These are phyloP conservation scores for Eulemur coronatus DNA, from an alignment of 2,797 vertebrate species.

Conservation along the genomic window DNA sequence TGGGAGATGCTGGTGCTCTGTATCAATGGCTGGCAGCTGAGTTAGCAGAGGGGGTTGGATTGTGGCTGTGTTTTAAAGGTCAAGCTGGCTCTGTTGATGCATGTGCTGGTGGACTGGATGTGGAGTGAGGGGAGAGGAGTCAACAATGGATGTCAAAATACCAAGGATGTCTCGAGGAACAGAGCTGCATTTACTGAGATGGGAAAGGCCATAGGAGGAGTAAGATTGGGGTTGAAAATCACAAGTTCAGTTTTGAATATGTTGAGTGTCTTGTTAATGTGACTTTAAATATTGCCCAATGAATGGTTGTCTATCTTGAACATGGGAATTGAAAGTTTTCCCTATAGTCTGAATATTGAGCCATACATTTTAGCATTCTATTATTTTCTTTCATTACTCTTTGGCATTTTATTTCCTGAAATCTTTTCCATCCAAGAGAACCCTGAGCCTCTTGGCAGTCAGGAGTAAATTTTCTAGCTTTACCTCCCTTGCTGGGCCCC, in stretches of 20 bases:
- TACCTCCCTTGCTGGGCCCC: not conserved
- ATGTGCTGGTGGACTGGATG: not conserved
- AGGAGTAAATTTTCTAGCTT: not conserved
- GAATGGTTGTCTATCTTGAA: not conserved
- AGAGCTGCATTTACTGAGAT: not conserved
- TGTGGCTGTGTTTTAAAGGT: not conserved
- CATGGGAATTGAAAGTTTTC: not conserved
- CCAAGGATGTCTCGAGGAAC: not conserved
- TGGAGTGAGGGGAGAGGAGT: not conserved
- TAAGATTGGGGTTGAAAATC: not conserved
- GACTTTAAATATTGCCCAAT: not conserved
- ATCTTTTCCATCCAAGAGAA: not conserved
- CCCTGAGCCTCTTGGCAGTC: not conserved
- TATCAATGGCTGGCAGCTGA: not conserved
- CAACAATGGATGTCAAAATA: fast-evolving
- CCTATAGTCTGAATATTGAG: fast-evolving
- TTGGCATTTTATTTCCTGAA: not conserved
- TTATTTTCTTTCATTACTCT: not conserved
- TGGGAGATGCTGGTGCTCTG: not conserved
- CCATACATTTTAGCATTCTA: not conserved
- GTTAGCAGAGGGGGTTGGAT: not conserved
- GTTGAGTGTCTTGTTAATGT: not conserved
- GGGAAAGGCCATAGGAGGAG: not conserved
- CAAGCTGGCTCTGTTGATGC: not conserved
- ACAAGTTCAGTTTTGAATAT: not conserved